Base-by-base conservation (phyloP, 1,140 invertebrate species). In the Macrobrachium nipponense region DNA sequence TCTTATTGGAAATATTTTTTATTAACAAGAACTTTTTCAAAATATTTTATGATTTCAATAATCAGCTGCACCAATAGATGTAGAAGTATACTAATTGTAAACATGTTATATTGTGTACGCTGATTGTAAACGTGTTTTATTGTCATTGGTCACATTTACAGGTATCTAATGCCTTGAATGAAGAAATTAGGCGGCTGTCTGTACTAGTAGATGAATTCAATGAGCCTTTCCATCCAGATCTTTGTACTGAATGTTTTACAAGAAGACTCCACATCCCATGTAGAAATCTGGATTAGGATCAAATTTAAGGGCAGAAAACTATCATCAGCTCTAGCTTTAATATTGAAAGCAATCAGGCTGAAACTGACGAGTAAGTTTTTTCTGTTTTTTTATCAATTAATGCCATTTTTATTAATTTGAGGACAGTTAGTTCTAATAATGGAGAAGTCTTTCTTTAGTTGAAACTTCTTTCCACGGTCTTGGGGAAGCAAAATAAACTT, bases 191-290 rank as follows among this genome's bases (percentile, higher is more conserved):
- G 12, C 94, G 97, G 59, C 93, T 99, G 44, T 95, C 96, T 5
- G 95, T 95, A 36, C 93, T 99, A 17, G 96, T 99, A 59, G 98
- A 99, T 92, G 98, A 99, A 91, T 99, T 98, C 92, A 95, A 95
- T 88, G 92, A 96, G 87, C 96, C 97, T 20, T 99, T 99, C 92
- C 95, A 97, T 90, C 93, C 97, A 0, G 98, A 99, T 89, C 94
- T 95, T 96, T 10, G 95, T 98, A 8, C 91, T 99, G 4, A 97
- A 96, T 90, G 95, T 96, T 66, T n/a, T 99, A 99, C 91, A 99
- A 99, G 92, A 96, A 97, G 89, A 96, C 98, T 91, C 93, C 99
- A 60, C 97, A 99, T 91, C 92, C n/a, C 96, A 99, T 90, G 96
- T 99, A 20, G 98, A 99, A n/a, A 92, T 93, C 94, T 87, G 97